Evolutionary conservation across 2,888 invertebrate genomes (phyloP).

Genomic region (Dicyrtomina minuta): DNA sequence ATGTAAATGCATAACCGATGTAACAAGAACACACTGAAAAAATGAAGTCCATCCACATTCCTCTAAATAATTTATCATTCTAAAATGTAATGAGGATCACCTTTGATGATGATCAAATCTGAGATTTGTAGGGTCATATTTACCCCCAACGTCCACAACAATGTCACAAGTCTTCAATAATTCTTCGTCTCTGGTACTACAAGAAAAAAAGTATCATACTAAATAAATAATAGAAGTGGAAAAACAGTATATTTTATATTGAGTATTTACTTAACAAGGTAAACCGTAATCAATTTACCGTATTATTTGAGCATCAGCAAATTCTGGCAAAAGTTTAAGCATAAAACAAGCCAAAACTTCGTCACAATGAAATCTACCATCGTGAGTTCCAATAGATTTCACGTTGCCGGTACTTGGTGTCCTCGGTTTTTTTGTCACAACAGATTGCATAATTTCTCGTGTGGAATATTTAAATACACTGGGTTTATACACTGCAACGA

Average conservation of each 20-base stretch:
- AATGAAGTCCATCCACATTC: background rate
- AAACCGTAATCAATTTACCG: constrained; percentile 57
- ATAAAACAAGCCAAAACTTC: constrained; percentile 90
- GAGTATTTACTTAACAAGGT: background rate
- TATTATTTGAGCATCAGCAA: constrained; percentile 76
- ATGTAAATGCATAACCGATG: too few species aligned
- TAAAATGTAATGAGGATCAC: constrained; percentile 54
- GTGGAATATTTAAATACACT: too few species aligned
- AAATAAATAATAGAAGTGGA: background rate
- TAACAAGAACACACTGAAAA: background rate
- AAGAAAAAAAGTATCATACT: constrained; percentile 44
- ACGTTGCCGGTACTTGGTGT: constrained; percentile 11
- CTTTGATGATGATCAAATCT: constrained; percentile 94
- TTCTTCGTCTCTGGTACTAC: constrained; percentile 62
- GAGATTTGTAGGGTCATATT: constrained; percentile 72
- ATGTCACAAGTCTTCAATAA: constrained; percentile 80
- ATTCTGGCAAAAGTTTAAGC: constrained; percentile 77
- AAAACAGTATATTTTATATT: background rate
- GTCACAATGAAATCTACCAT: constrained; percentile 89
- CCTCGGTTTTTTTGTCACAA: background rate
- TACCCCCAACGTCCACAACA: constrained; percentile 91
- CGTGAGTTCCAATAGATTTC: constrained; percentile 68
- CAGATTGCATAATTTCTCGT: background rate
- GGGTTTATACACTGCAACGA: too few species aligned
- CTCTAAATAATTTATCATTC: background rate